phyloP scores from a whole-genome alignment of 2,113 vertebrate species.

The Leptobrachium leishanense region DNA sequence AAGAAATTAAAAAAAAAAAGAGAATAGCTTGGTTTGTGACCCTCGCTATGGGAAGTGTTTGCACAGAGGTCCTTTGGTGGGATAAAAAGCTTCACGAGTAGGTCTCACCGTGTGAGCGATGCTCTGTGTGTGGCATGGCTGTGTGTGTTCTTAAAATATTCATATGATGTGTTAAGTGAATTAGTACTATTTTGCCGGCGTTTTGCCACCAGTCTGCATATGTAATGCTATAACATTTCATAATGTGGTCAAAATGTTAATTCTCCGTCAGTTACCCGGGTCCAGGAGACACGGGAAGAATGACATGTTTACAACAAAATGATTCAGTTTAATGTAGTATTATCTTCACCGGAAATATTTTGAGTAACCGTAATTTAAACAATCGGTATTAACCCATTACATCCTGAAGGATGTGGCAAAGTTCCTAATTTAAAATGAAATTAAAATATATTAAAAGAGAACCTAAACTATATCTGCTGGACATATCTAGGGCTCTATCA shows the following conservation, averaged over 20 bases:
- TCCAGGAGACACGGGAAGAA: slow-evolving; percentile 31
- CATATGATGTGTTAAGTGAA: slow-evolving; percentile 36
- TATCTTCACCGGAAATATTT: slow-evolving; percentile 39
- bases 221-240: slow-evolving; percentile 40
- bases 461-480: no score
- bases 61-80: background rate
- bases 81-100: background rate
- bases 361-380: slow-evolving; percentile 28
- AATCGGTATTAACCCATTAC: background rate
- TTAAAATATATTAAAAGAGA: no score
- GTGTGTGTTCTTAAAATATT: slow-evolving; percentile 39
- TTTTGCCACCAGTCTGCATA: slow-evolving; percentile 23
- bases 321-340: slow-evolving; percentile 33
- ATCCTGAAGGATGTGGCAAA: background rate
- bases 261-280: slow-evolving; percentile 15
- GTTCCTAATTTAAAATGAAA: no score
- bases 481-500: no score
- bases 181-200: slow-evolving; percentile 32
- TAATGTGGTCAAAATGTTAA: slow-evolving; percentile 26
- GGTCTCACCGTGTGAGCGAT: slow-evolving; percentile 1
- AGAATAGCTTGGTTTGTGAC: no score
- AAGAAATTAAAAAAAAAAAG: background rate
- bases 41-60: background rate
- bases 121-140: slow-evolving; percentile 32
- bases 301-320: slow-evolving; percentile 35